phyloP scores from a whole-genome alignment of 2,113 vertebrate species.

The Campylomormyrus numenius region DNA sequence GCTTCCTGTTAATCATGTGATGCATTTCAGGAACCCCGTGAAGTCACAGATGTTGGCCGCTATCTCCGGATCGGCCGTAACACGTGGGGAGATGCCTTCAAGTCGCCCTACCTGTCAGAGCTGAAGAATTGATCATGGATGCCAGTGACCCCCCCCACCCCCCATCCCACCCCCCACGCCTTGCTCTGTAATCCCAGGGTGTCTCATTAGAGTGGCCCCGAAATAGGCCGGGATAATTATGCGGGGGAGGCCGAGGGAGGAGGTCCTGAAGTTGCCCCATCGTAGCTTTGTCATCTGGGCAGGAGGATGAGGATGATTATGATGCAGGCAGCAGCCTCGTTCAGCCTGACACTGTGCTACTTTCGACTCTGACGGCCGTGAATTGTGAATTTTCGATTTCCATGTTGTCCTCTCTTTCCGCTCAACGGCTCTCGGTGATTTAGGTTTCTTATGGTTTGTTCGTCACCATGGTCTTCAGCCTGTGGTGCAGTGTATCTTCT shows the following conservation, averaged over 20 bases:
- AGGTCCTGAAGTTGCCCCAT: constrained; percentile 42
- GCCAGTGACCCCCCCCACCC: constrained; percentile 3
- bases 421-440: neutral
- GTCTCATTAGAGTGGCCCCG: constrained; percentile 57
- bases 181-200: constrained; percentile 50
- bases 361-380: neutral
- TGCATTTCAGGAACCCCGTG: neutral
- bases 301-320: constrained; percentile 39
- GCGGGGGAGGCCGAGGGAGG: constrained; percentile 45
- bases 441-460: neutral
- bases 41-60: neutral
- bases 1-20: neutral
- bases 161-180: constrained; percentile 30
- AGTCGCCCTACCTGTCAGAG: neutral
- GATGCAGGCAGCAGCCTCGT: neutral
- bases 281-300: constrained; percentile 37
- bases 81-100: neutral
- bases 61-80: neutral
- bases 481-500: neutral
- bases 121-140: neutral
- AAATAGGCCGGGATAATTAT: constrained; percentile 44
- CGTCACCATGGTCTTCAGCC: neutral
- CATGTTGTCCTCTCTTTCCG: neutral
- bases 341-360: neutral
- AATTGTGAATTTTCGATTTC: neutral